Evolutionary conservation across 2,888 invertebrate species (phyloP).

Genomic region (Lacanobia wlatinum): DNA sequence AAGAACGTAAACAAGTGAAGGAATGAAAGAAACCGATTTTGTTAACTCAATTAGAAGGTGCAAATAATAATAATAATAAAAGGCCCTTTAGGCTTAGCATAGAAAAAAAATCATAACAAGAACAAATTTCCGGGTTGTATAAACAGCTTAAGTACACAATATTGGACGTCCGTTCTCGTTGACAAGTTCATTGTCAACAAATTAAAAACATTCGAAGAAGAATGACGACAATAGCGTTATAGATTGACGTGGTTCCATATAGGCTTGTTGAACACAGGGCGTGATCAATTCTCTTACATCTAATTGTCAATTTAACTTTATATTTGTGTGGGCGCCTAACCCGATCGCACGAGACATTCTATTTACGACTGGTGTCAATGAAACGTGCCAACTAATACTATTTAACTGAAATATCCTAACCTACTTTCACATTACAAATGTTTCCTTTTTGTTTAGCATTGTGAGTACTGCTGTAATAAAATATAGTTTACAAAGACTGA

Average conservation of each 20-base stretch:
- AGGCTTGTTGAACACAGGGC: constrained; percentile 13
- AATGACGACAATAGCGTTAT: constrained; percentile 55
- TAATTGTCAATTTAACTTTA: constrained; percentile 61
- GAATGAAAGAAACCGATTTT: constrained; percentile 43
- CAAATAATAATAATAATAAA: constrained; percentile 15
- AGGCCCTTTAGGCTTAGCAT: background rate
- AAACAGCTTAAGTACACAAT: constrained; percentile 36
- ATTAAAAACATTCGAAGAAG: constrained; percentile 58
- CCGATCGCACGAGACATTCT: constrained; percentile 76
- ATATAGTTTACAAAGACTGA: constrained; percentile 14
- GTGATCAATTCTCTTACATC: constrained; percentile 50
- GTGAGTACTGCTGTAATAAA: constrained; percentile 35
- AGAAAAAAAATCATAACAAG: constrained; percentile 14
- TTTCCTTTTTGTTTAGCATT: constrained; percentile 46
- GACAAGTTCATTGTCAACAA: constrained; percentile 64
- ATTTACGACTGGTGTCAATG: constrained; percentile 83
- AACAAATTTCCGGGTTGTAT: constrained; percentile 37
- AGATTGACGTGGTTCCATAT: constrained; percentile 56
- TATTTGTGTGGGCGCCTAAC: constrained; percentile 69
- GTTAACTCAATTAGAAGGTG: constrained; percentile 29
- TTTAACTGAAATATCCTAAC: constrained; percentile 81
- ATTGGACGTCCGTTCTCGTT: constrained; percentile 32
- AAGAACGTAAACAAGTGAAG: constrained; percentile 48
- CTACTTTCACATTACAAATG: constrained; percentile 60
- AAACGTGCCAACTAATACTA: constrained; percentile 83